A percentile compares a stretch with the other conserved stretches of the same genome.
These are phyloP conservation scores for Cheilosia grossa DNA, from an alignment of 2,888 invertebrate genomes.

Conservation along the genomic window DNA sequence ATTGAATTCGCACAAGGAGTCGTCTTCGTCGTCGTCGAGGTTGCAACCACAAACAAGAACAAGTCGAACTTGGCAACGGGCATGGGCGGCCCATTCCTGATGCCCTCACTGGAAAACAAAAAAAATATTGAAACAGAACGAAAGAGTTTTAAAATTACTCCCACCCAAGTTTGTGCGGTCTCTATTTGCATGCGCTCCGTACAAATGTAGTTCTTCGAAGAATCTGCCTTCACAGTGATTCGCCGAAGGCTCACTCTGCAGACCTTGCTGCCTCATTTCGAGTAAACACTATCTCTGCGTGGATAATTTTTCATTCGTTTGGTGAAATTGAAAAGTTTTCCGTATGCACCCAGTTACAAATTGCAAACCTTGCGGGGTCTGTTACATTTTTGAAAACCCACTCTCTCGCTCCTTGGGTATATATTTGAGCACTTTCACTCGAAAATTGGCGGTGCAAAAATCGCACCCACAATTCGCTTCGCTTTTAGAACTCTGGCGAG, in stretches of 20 bases:
- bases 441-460: not conserved
- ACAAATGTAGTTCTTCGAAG: not conserved
- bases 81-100: too few relatives aligned
- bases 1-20: not conserved
- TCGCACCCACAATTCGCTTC: not conserved
- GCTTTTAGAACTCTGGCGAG: not conserved
- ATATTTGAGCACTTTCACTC: conserved; percentile 14
- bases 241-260: not conserved
- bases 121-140: conserved; percentile 9
- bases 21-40: not conserved
- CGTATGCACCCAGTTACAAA: not conserved
- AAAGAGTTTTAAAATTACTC: conserved; percentile 10
- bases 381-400: not conserved
- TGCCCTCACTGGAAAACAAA: not conserved
- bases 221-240: not conserved
- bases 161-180: not conserved
- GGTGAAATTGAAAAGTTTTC: conserved; percentile 26
- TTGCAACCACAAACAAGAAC: conserved; percentile 1
- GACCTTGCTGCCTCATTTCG: not conserved
- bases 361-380: not conserved
- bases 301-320: conserved; percentile 26
- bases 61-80: not conserved
- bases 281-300: conserved; percentile 11
- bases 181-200: not conserved
- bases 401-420: too few relatives aligned